Evolutionary conservation across 2,797 vertebrate genomes (phyloP).

Genomic region (Enteromius mattozi): DNA sequence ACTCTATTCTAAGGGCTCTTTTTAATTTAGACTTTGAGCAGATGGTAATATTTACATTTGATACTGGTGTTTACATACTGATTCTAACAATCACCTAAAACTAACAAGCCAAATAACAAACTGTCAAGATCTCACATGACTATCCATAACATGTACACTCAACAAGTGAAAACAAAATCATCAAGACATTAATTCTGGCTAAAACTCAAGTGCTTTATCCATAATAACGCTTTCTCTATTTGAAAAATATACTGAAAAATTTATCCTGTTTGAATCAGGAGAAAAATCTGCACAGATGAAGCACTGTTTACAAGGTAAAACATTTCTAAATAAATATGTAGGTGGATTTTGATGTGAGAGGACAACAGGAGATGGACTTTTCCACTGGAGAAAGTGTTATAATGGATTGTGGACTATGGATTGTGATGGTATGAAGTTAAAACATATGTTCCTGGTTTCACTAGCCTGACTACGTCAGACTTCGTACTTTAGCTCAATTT

Average conservation of each 20-base stretch:
- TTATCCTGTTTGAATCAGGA: not conserved
- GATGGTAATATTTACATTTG: slow-evolving; percentile 13
- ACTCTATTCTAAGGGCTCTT: not conserved
- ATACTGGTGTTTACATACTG: not conserved
- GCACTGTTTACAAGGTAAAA: not conserved
- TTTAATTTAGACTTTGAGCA: slow-evolving; percentile 2
- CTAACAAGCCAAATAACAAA: not conserved
- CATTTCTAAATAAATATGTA: not conserved
- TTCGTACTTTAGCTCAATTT: too few relatives aligned
- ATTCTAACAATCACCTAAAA: not conserved
- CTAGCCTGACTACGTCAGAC: too few relatives aligned
- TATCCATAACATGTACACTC: not conserved
- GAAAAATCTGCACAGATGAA: not conserved
- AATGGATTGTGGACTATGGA: not conserved
- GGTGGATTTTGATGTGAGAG: not conserved
- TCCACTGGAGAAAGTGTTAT: not conserved
- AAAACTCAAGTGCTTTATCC: not conserved
- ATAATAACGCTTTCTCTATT: not conserved
- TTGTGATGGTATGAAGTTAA: not conserved
- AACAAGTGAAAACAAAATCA: not conserved
- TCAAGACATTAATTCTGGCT: not conserved
- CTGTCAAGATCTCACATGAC: not conserved
- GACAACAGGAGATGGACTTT: not conserved
- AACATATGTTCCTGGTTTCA: not conserved
- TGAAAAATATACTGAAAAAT: not conserved